phyloP scores from a whole-genome alignment of 1,140 invertebrate species.

The Ganaspis sp. region DNA sequence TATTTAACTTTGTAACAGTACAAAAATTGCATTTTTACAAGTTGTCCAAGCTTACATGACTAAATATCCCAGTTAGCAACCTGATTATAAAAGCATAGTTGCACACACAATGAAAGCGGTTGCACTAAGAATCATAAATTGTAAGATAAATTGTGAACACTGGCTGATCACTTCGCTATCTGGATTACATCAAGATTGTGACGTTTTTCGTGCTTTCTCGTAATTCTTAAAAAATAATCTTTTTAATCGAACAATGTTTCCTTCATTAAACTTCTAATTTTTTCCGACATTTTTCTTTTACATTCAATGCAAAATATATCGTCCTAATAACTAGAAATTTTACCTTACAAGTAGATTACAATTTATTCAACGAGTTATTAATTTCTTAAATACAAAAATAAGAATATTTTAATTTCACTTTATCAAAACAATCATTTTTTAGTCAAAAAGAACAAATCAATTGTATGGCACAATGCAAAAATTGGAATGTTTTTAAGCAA shows the following conservation, averaged over 20 bases:
- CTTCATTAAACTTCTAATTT: constrained; percentile 21
- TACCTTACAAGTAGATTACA: background rate
- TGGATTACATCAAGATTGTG: constrained; percentile 36
- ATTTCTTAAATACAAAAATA: background rate
- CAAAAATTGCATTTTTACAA: constrained; percentile 71
- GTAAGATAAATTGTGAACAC: constrained; percentile 24
- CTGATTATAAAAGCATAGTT: constrained; percentile 47
- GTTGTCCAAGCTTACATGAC: constrained; percentile 66
- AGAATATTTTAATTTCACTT: background rate
- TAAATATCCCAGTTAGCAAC: constrained; percentile 66
- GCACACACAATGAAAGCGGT: constrained; percentile 26
- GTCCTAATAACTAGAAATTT: background rate
- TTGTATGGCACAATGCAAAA: background rate
- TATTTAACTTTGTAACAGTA: constrained; percentile 65
- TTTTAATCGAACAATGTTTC: constrained; percentile 16
- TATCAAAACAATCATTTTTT: background rate
- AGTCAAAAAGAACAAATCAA: background rate
- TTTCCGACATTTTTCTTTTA: constrained; percentile 13
- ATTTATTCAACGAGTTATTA: background rate
- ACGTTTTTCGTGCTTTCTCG: background rate
- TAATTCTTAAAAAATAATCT: constrained; percentile 34
- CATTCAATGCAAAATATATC: background rate
- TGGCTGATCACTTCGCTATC: constrained; percentile 36
- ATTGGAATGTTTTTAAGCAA: background rate
- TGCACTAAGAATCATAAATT: constrained; percentile 28